Evolutionary conservation across 35 echinoderm and acorn worm genomes (phyloP).

Genomic region (Apostichopus parvimensis): DNA sequence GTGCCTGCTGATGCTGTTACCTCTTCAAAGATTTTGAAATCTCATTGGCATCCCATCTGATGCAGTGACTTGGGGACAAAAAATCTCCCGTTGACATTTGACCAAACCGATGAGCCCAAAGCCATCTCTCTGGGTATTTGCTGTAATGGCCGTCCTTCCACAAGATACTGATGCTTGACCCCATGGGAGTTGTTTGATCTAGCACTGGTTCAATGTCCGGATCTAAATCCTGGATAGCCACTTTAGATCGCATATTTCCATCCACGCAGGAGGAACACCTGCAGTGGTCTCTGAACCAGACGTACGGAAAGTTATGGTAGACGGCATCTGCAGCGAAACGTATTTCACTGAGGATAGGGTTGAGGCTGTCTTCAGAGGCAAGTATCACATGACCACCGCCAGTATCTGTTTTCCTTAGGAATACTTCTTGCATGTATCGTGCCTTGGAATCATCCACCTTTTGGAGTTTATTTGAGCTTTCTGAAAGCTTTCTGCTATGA

Average conservation of each 20-base stretch:
- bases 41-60: conserved; percentile 22
- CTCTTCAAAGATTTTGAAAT: conserved; percentile 27
- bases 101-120: conserved; percentile 36
- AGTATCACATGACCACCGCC: conserved; percentile 36
- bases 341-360: conserved; percentile 39
- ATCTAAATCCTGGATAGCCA: conserved; percentile 19
- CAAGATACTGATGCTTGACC: background rate
- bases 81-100: background rate
- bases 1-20: background rate
- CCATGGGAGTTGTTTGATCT: conserved; percentile 4
- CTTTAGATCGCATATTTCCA: background rate
- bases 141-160: conserved; percentile 30
- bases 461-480: background rate
- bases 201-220: background rate
- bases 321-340: conserved; percentile 20
- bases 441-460: background rate
- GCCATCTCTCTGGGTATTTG: conserved; percentile 38
- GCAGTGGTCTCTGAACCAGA: conserved; percentile 39
- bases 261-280: conserved; percentile 2
- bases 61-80: conserved; percentile 4
- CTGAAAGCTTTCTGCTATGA: background rate
- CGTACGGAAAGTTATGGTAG: conserved; percentile 19
- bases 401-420: background rate
- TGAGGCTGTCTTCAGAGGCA: conserved; percentile 18
- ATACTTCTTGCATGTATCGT: conserved; percentile 15